A percentile compares a stretch with the other conserved stretches of the same genome.
These are phyloP conservation scores for Tipula lateralis DNA, from an alignment of 2,888 invertebrate species.

Conservation along the genomic window DNA sequence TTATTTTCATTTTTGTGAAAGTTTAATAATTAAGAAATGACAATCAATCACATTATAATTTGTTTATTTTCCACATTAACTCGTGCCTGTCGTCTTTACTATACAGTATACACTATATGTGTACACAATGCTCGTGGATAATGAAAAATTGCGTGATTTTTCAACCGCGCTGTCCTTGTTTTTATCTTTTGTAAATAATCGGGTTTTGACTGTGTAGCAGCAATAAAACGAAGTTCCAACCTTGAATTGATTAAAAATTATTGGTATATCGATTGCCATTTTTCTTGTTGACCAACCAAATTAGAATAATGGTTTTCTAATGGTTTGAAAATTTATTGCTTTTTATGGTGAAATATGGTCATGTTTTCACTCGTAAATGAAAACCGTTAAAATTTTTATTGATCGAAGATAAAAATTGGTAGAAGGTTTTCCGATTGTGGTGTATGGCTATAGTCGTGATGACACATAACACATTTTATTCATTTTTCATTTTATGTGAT, in stretches of 20 bases:
- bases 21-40: conserved; percentile 1
- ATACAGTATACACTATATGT: not conserved
- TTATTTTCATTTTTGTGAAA: not conserved
- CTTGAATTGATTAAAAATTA: not conserved
- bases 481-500: no score
- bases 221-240: not conserved
- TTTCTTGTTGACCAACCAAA: not conserved
- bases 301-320: not conserved
- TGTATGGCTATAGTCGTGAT: no score
- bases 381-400: not conserved
- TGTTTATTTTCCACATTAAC: not conserved
- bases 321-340: not conserved
- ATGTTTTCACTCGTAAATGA: not conserved
- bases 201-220: not conserved
- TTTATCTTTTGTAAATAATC: not conserved
- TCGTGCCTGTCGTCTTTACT: not conserved
- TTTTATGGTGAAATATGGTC: not conserved
- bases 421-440: no score
- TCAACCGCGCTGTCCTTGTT: not conserved
- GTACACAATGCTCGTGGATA: not conserved
- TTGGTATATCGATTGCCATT: not conserved
- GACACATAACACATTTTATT: no score
- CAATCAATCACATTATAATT: not conserved
- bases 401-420: not conserved
- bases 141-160: conserved; percentile 19